Evolutionary conservation across 2,113 vertebrate species (phyloP).

Genomic region (Daphoenositta chrysoptera): DNA sequence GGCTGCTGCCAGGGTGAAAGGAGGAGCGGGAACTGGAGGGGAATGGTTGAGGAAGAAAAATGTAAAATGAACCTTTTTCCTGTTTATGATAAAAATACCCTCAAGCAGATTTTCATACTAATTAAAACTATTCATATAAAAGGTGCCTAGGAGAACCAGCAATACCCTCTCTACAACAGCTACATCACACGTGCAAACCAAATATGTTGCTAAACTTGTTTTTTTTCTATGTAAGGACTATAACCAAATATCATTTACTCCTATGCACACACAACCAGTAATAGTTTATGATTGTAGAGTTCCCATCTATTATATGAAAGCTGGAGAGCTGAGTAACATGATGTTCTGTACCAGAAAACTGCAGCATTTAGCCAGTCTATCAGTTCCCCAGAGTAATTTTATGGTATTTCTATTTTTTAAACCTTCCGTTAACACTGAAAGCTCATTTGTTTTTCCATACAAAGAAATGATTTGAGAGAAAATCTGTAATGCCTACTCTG

Average conservation of each 20-base stretch:
- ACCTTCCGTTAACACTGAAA: background rate
- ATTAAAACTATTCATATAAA: background rate
- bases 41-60: background rate
- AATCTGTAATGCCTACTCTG: background rate
- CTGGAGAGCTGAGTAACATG: background rate
- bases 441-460: background rate
- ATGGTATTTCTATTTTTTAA: background rate
- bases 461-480: background rate
- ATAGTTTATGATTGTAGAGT: background rate
- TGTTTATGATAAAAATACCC: background rate
- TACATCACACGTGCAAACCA: background rate
- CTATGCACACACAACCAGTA: background rate
- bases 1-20: background rate
- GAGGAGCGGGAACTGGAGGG: background rate
- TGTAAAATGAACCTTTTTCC: background rate
- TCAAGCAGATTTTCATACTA: background rate
- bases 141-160: background rate
- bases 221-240: background rate
- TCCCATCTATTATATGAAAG: background rate
- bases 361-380: background rate
- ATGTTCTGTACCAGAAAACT: slow-evolving; percentile 36
- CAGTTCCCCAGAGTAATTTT: background rate
- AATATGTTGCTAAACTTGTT: slow-evolving; percentile 22
- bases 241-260: background rate
- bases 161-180: background rate